Percentiles rank a stretch among this genome's conserved stretches.
phyloP scores from a whole-genome alignment of 2,113 vertebrate genomes.

The Hippocampus mohnikei region DNA sequence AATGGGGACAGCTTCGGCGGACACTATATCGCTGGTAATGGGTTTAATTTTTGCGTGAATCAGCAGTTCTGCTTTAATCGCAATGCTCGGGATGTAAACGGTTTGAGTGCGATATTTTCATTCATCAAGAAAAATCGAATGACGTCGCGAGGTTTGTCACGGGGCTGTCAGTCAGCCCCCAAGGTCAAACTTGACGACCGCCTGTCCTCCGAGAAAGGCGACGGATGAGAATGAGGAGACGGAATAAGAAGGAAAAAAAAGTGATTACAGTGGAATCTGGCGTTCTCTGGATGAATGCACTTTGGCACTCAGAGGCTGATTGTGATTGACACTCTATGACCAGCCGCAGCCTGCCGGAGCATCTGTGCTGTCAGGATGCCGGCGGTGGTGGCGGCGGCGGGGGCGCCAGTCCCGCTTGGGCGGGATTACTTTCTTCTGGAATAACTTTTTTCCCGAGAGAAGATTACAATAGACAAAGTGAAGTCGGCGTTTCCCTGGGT shows the following conservation, averaged over 20 bases:
- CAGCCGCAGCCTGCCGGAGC: constrained; percentile 54
- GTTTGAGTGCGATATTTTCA: not conserved
- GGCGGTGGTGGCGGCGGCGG: constrained; percentile 29
- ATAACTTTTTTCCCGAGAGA: constrained; percentile 54
- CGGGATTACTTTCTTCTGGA: constrained; percentile 40
- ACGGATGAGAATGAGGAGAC: constrained; percentile 52
- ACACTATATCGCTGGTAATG: not conserved
- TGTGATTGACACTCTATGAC: constrained; percentile 67
- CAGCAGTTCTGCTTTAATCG: not conserved
- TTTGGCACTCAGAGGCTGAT: constrained; percentile 60
- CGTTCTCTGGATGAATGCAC: constrained; percentile 69
- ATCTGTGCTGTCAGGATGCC: constrained; percentile 52
- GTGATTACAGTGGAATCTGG: constrained; percentile 66
- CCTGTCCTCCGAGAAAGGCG: constrained; percentile 37
- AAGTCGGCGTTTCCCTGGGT: constrained; percentile 40
- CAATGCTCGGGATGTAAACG: not conserved
- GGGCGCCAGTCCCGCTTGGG: not conserved
- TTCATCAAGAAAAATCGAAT: not conserved
- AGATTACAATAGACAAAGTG: constrained; percentile 40
- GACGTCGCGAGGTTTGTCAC: not conserved
- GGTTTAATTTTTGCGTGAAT: not conserved
- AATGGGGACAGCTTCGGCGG: not conserved
- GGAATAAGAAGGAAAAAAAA: constrained; percentile 54
- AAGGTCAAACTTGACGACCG: constrained; percentile 63
- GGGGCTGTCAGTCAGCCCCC: constrained; percentile 50